These are phyloP conservation scores for Iselma pallidipennis DNA, from an alignment of 2,888 invertebrate species.

Conservation along the genomic window DNA sequence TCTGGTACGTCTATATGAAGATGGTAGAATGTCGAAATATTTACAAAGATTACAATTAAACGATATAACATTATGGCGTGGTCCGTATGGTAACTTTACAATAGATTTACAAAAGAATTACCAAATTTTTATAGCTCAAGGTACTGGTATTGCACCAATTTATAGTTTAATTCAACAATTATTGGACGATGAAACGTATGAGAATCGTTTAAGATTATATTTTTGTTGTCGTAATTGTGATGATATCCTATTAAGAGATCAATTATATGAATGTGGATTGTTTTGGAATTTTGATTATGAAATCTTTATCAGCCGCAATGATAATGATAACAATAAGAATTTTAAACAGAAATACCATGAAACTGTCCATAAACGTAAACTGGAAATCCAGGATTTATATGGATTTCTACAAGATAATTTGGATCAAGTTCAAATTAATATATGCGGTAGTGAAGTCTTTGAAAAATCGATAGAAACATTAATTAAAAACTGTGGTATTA, in stretches of 20 bases:
- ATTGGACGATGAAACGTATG: slow-evolving; percentile 68
- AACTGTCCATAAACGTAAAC: slow-evolving; percentile 54
- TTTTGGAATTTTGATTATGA: slow-evolving; percentile 78
- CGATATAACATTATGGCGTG: slow-evolving; percentile 66
- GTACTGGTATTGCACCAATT: slow-evolving; percentile 77
- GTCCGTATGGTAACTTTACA: slow-evolving; percentile 69
- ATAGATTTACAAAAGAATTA: slow-evolving; percentile 52
- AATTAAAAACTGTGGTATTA: slow-evolving; percentile 44
- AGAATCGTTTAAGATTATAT: slow-evolving; percentile 64
- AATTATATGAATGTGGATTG: slow-evolving; percentile 62
- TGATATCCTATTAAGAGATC: slow-evolving; percentile 65
- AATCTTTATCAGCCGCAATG: slow-evolving; percentile 64
- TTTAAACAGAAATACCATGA: slow-evolving; percentile 59
- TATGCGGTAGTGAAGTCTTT: slow-evolving; percentile 68
- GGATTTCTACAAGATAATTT: slow-evolving; percentile 48
- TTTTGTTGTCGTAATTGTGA: slow-evolving; percentile 64
- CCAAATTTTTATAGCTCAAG: slow-evolving; percentile 66
- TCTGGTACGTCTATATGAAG: slow-evolving; percentile 58
- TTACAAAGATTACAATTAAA: slow-evolving; percentile 51
- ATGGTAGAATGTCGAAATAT: slow-evolving; percentile 57
- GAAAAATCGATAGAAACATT: slow-evolving; percentile 56
- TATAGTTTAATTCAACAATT: slow-evolving; percentile 65
- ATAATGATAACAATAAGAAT: slow-evolving; percentile 27
- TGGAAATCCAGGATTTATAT: slow-evolving; percentile 51
- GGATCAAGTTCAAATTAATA: slow-evolving; percentile 56